Evolutionary conservation across 1,140 invertebrate species (phyloP), one percentile per base, ranked within the genome.

Genomic region (Drosophila pectinifera): DNA sequence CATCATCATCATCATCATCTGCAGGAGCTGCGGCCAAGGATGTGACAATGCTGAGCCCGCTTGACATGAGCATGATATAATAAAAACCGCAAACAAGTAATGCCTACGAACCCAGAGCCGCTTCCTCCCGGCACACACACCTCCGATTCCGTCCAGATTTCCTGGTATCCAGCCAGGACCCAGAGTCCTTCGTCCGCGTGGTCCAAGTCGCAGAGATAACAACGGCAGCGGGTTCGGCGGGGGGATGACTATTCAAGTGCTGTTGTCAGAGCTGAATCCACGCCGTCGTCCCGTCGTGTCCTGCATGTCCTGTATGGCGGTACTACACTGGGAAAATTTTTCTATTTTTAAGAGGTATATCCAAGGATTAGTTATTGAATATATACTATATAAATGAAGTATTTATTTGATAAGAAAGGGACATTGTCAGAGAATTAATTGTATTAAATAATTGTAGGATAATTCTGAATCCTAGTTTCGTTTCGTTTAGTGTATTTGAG

Each of bases 81-180:
- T 86, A 86, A 88, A 88, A 88, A 88, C 83, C 83, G 70, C 83
- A 86, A 88, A 85, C 82, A 85, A 85, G 82, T 78, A 81, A 86
- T 80, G 78, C 74, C 82, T 81, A 70, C 28, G 68, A 55, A 24
- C 31, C 38, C 4, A 26, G n/a, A 24, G 18, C 41, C 4, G n/a
- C 42, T 14, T 28, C 26, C 8, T 28, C 22, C 31, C 11, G 14
- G 1, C 16, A 16, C 0, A 20, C 26, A 26, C 26, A n/a, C n/a
- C n/a, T n/a, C 26, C 26, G 26, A 26, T 26, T 5, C 26, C 38
- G 4, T 5, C 34, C 13, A 8, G 13, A 20, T 26, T 13, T n/a
- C 39, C 14, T 11, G 16, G 18, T 43, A 24, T 43, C 53, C 53
- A 20, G 49, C 20, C n/a, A n/a, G 13, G 54, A 61, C 57, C 45